Evolutionary conservation across 2,113 vertebrate species (phyloP), one percentile per base, ranked within the genome.

Genomic region (Paracanthobrama guichenoti): DNA sequence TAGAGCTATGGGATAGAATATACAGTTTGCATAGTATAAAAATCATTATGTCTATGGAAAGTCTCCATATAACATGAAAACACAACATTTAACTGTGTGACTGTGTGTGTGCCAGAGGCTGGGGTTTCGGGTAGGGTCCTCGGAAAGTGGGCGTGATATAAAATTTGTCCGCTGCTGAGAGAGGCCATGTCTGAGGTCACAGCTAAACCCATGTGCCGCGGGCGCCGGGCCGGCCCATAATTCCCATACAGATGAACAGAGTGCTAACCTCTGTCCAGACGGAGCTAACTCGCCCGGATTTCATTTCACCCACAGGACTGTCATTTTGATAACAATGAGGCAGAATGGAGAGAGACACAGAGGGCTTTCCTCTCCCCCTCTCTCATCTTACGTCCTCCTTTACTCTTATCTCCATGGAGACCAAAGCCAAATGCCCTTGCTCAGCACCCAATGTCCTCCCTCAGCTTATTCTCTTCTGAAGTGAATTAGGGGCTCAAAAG

Each of bases 151-250:
- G 95, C 91, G 93, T 93, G 93, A 94, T 95, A 96, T 95, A 86
- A 20, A 95, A 96, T 95, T 93, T 96, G 94, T 94, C 94, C 94
- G 92, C 92, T 94, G 93, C 89, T 94, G 78, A 81, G 93, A 92
- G 94, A 95, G 94, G 93, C 92, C 91, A 85, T 93, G 94, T 95
- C 95, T 95, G 90, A 92, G 95, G 96, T 96, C 96, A 94, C 88
- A 83, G 90, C 94, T 96, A 96, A 95, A 96, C 96, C 95, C 95
- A 93, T 93, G 93, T 50, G 94, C 95, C 93, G 94, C 91, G 88
- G 94, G 95, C 95, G 90, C 86, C 92, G 93, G 94, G 94, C 93
- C 91, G 93, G 94, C 92, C 93, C 90, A 94, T 95, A 95, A 96
- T 96, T 96, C 95, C 95, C 93, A 93, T 88, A 85, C 91, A 92